Base-by-base conservation (phyloP, 2,113 vertebrate species). In the Lampris megalopsis region DNA sequence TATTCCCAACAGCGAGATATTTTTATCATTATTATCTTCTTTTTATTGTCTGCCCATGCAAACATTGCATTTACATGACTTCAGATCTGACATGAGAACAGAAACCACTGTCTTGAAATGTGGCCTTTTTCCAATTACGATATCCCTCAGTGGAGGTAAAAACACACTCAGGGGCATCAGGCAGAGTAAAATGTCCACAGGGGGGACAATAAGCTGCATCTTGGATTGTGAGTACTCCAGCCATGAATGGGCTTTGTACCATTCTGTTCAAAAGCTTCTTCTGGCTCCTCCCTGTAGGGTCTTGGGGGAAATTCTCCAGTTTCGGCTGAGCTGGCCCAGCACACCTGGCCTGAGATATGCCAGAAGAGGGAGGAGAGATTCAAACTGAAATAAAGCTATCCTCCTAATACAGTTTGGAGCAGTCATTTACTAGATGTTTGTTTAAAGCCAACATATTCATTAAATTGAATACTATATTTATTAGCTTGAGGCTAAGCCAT, bases 61-160 rank as follows among this genome's bases (percentile, higher is more conserved):
- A 64, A 35, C 72, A 73, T 79, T 61, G 72, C 43, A 37, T 68
- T 74, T 13, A 75, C 53, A 65, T 81, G 70, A 50, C n/a, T 36
- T 78, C 60, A 74, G 74, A 81, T 60, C 42, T 81, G n/a, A 49
- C 54, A 75, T 82, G 79, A 45, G 8, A 59, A 53, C 35, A 61
- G 42, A 81, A 75, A 11, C 65, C 73, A 64, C 45, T 56, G 37
- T 80, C 68, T 54, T 63, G 65, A 64, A 56, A 66, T 43, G n/a
- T 68, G 45, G 66, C 62, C 9, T 79, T 79, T 38, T 84, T 70
- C 67, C 81, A 80, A 54, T 84, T 80, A 52, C 24, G 9, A 10
- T 62, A 68, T 13, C 77, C 72, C 4, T 49, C 47, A 41, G 56
- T 11, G 35, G 68, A 84, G 8, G 68, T 78, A 63, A 82, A 78